Evolutionary conservation across 2,888 invertebrate species (phyloP).

Genomic region (Leptinotarsa juncta): DNA sequence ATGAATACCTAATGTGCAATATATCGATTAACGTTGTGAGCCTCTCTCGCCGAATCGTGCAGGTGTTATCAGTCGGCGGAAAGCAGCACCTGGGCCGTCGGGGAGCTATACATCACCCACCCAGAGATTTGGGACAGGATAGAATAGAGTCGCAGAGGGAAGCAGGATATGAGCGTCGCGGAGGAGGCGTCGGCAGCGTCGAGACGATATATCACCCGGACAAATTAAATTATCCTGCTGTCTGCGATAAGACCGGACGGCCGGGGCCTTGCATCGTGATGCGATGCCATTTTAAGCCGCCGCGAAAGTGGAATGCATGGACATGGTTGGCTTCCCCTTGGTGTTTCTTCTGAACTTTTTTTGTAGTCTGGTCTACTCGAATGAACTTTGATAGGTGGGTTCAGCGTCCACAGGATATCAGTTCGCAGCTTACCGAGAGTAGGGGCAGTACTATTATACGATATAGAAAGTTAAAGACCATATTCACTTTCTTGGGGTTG

Average conservation of each 20-base stretch:
- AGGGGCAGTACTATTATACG: too few relatives aligned
- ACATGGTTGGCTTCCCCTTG: background rate
- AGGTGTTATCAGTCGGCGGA: constrained; percentile 47
- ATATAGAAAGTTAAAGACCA: too few relatives aligned
- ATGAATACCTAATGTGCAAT: constrained; percentile 60
- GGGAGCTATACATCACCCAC: constrained; percentile 64
- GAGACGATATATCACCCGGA: constrained; percentile 69
- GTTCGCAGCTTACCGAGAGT: too few relatives aligned
- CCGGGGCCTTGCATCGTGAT: constrained; percentile 41
- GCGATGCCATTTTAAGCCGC: constrained; percentile 28
- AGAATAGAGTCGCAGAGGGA: constrained; percentile 59
- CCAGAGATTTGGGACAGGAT: constrained; percentile 60
- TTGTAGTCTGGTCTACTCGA: background rate
- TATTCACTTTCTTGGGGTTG: too few relatives aligned
- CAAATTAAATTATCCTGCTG: constrained; percentile 72
- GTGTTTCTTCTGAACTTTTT: background rate
- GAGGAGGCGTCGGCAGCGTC: constrained; percentile 53
- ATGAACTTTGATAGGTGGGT: background rate
- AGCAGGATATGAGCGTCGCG: constrained; percentile 62
- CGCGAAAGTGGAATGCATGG: constrained; percentile 14
- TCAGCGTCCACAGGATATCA: too few relatives aligned
- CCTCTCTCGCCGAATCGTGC: constrained; percentile 46
- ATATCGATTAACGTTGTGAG: constrained; percentile 51
- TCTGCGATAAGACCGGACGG: constrained; percentile 67
- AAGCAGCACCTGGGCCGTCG: constrained; percentile 58